Base-by-base conservation (phyloP, 2,113 vertebrate species). In the Clarias gariepinus region DNA sequence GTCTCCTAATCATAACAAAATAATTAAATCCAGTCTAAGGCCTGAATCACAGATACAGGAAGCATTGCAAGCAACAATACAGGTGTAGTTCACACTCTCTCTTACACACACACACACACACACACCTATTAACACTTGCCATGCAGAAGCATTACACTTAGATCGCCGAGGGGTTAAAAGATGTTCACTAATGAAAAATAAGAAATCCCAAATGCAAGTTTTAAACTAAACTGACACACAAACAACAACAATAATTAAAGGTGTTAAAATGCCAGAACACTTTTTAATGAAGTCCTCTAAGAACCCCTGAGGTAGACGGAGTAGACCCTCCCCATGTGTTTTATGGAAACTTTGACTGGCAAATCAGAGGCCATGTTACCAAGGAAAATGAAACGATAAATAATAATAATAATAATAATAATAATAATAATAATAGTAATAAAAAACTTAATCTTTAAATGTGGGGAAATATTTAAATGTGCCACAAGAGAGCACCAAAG, bases 231-330 rank as follows among this genome's bases (percentile, higher is more conserved):
- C 9, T 87, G 85, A 71, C 57, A 15, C 68, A 30, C 4, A 0
- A 47, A 0, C 41, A 47, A 0, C 41, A 47, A 47, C 53, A 81
- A 66, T 52, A 80, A 58, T 77, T 82, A 87, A 82, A 89, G 82
- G 85, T 89, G 85, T 89, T 84, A 61, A 89, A 83, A 80, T 53
- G 13, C 19, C 30, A 73, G 82, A 85, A 58, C 73, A 81, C 28
- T n/a, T 77, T 61, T 76, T 89, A 89, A 87, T 85, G 82, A 85
- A 84, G 68, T 81, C 85, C 82, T 68, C 15, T 2, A 82, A 76
- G 82, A 80, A 47, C 4, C 41, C 53, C 64, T 79, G 61, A 84
- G 66, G 52, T 47, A 33, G 52, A 61, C 61, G 19, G 69, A 30
- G 10, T 64, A 73, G 69, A 76, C 77, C 41, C 21, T 7, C 36